Evolutionary conservation across 2,888 invertebrate genomes (phyloP).

Genomic region (Apodemia duryi): DNA sequence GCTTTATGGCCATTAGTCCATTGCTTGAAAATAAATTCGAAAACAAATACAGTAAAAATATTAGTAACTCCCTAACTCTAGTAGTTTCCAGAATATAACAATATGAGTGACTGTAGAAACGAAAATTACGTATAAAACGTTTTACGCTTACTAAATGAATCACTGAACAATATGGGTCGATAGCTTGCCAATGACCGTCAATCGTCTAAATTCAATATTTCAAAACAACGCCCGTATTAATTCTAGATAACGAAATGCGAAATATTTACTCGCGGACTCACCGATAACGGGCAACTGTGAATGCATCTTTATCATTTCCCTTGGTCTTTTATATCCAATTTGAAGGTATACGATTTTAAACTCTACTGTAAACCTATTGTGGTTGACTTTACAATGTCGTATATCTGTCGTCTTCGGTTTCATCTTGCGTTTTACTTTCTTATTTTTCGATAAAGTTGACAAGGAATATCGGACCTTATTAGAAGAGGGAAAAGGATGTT

Average conservation of each 20-base stretch:
- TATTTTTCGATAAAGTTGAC: slow-evolving; percentile 57
- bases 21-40: too few relatives aligned
- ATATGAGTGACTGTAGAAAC: background rate
- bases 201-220: slow-evolving; percentile 61
- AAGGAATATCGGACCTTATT: slow-evolving; percentile 48
- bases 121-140: background rate
- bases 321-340: slow-evolving; percentile 42
- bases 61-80: too few relatives aligned
- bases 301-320: slow-evolving; percentile 66
- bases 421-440: slow-evolving; percentile 74
- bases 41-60: too few relatives aligned
- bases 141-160: slow-evolving; percentile 31
- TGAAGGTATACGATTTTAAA: slow-evolving; percentile 24
- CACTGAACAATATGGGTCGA: slow-evolving; percentile 38
- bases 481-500: slow-evolving; percentile 38
- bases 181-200: slow-evolving; percentile 43
- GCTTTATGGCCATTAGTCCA: too few relatives aligned
- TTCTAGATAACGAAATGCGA: slow-evolving; percentile 67
- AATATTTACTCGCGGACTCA: slow-evolving; percentile 68
- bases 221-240: slow-evolving; percentile 57
- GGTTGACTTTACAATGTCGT: slow-evolving; percentile 43
- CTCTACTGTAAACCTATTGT: slow-evolving; percentile 34
- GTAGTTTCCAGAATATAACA: too few relatives aligned
- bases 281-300: slow-evolving; percentile 68
- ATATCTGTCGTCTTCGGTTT: slow-evolving; percentile 62